Base-by-base conservation (phyloP, 2,888 invertebrate species). In the Drosophila imparisetae region DNA sequence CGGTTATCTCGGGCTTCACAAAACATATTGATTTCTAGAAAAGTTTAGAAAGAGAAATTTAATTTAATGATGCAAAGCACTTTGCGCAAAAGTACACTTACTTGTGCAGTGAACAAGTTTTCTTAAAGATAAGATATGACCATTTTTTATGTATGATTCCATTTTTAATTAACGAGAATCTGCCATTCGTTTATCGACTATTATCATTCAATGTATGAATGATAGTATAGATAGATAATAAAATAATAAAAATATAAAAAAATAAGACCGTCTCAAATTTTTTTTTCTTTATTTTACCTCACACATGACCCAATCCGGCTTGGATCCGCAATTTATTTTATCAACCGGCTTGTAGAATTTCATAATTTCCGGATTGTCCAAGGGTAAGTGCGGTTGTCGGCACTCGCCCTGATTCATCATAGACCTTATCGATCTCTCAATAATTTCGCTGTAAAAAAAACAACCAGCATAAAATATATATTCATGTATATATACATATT, bases 281-380 rank as follows among this genome's bases (percentile, higher is more conserved):
- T 2, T 2, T 0, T n/a, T 21, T 21, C 0, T 8, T 15, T 24
- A 24, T 24, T 24, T 94, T 91, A 96, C 96, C 91, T 95, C 94
- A 80, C 96, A 96, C 81, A 94, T 94, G 2, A 98, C 96, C 98
- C 98, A 98, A 42, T 93, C 94, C 72, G 92, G 94, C 10, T 66
- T 76, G 87, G 89, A 92, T 15, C 94, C 94, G 90, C 98, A 98
- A 18, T 94, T 92, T 4, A 98, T 93, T 66, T 89, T 86, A 0
- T 95, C 94, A 0, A 95, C 94, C 18, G 95, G 94, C 15, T 94
- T 91, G 68, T 97, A 95, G 83, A 96, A 97, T 90, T 95, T 95
- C 93, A 95, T 95, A 40, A 98, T 95, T 83, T 96, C 96, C 10
- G 95, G 95, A 73, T 96, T 95, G 85, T 95, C 94, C 38, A 96